Evolutionary conservation across 2,888 invertebrate genomes (phyloP).

Genomic region (Dorcus parallelipipedus): DNA sequence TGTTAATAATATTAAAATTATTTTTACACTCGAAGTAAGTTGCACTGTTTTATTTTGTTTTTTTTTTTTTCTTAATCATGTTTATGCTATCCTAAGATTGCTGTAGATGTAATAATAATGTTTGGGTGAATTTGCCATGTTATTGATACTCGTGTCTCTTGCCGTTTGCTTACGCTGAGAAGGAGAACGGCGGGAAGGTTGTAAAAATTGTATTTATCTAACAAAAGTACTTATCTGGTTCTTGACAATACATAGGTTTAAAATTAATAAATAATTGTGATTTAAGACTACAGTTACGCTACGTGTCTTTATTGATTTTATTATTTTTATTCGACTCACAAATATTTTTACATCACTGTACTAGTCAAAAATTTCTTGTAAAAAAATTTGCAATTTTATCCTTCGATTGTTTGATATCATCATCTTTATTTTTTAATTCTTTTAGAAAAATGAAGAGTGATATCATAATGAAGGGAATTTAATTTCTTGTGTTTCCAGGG

Average conservation of each 20-base stretch:
- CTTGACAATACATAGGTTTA: conserved; percentile 47
- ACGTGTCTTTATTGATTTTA: conserved; percentile 8
- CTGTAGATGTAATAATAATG: conserved; percentile 45
- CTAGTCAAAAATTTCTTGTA: not conserved
- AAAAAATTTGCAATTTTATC: not conserved
- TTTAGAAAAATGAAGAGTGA: too few species aligned
- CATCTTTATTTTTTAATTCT: too few species aligned
- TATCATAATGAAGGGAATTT: too few species aligned
- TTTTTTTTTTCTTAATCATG: too few species aligned
- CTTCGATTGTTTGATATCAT: too few species aligned
- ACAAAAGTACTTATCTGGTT: conserved; percentile 41
- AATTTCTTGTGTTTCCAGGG: not conserved
- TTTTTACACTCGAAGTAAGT: too few species aligned
- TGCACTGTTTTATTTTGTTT: too few species aligned
- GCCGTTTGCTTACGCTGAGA: conserved; percentile 2
- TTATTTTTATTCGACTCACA: not conserved
- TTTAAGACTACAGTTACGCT: conserved; percentile 44
- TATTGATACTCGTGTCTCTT: conserved; percentile 5
- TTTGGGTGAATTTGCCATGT: conserved; percentile 37
- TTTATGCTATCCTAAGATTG: conserved; percentile 30
- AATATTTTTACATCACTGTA: not conserved
- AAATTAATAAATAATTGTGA: conserved; percentile 40
- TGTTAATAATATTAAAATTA: too few species aligned
- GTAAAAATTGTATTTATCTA: conserved; percentile 9
- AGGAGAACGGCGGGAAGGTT: not conserved